A percentile compares a stretch with the other conserved stretches of the same genome.
Conservation (phyloP, 64 coral and sea anemone genomes). For the Actinia tenebrosa region DNA sequence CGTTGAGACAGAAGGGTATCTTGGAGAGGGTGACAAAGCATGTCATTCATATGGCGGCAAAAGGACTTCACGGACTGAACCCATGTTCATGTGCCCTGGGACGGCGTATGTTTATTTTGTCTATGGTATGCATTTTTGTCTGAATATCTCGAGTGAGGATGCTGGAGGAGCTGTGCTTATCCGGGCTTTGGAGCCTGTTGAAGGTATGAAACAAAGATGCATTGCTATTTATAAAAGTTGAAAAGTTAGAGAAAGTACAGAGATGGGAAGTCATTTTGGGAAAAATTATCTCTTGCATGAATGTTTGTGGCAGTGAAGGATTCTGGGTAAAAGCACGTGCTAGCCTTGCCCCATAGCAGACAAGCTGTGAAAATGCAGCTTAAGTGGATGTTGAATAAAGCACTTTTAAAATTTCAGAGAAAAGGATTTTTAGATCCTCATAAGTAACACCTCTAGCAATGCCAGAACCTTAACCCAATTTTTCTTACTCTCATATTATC, state of each 20-base stretch:
- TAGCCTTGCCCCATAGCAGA: no score
- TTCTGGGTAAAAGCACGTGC: no score
- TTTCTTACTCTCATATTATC: no score
- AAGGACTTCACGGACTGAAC: slow-evolving; percentile 58
- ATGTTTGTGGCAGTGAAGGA: no score
- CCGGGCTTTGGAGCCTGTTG: slow-evolving; percentile 74
- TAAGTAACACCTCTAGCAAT: no score
- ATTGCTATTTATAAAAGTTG: neutral
- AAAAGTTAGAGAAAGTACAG: neutral
- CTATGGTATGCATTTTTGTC: slow-evolving; percentile 95
- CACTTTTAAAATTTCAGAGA: no score
- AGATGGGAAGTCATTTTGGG: no score
- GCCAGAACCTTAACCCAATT: no score
- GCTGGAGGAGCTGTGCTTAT: slow-evolving; percentile 83
- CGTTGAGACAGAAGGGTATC: slow-evolving; percentile 90
- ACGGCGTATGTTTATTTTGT: slow-evolving; percentile 95
- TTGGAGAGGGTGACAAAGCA: slow-evolving; percentile 78
- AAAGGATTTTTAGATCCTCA: no score
- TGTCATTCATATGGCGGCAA: slow-evolving; percentile 86
- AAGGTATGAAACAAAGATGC: slow-evolving; percentile 30
- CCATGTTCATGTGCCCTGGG: slow-evolving; percentile 76
- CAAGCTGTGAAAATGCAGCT: no score
- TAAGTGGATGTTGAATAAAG: no score
- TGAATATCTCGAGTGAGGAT: slow-evolving; percentile 82
- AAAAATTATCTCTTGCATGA: neutral